Base-by-base conservation (phyloP, 1,140 invertebrate species). In the Trichoplusia ni region DNA sequence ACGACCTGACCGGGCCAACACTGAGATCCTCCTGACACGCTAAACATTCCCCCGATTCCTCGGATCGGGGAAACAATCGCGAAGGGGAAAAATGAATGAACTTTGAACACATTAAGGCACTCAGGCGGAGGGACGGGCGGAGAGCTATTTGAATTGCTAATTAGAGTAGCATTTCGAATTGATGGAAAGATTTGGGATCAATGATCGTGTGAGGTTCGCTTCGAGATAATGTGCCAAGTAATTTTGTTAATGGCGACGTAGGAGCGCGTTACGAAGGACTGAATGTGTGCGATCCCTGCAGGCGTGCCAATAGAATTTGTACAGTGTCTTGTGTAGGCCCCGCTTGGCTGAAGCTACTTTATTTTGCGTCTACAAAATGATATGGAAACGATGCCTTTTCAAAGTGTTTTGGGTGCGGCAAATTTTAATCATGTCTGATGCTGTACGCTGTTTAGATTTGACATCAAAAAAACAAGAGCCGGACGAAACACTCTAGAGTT, bases 91-190 rank as follows among this genome's bases (percentile, higher is more conserved):
- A 47, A 47, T 47, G 23, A 47, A 8, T 47, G 44, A 47, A 47
- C 25, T 47, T 29, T 29, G 25, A 29, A 47, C 44, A 47, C 44
- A 47, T 47, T 47, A 47, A 47, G 25, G 44, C 44, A 47, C 44
- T 47, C 44, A 47, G 25, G 7, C 13, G 23, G 25, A 47, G 44
- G 25, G 44, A 16, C 23, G n/a, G 13, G 44, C 8, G 44, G 29
- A 25, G 14, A 47, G 21, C 21, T 47, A 47, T 47, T 47, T 47
- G 44, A 47, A 47, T 47, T 47, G 44, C 44, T 47, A 47, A 47
- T 47, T 47, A 25, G 25, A 31, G 44, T 29, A 47, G 25, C 44
- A 42, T n/a, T 47, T 23, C 44, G 25, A 8, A 42, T n/a, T 47
- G 23, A 47, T 47, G 25, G 44, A 29, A 29, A 47, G 21, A 47